Evolutionary conservation across 1,140 invertebrate genomes (phyloP).

Genomic region (Neodiprion fabricii): DNA sequence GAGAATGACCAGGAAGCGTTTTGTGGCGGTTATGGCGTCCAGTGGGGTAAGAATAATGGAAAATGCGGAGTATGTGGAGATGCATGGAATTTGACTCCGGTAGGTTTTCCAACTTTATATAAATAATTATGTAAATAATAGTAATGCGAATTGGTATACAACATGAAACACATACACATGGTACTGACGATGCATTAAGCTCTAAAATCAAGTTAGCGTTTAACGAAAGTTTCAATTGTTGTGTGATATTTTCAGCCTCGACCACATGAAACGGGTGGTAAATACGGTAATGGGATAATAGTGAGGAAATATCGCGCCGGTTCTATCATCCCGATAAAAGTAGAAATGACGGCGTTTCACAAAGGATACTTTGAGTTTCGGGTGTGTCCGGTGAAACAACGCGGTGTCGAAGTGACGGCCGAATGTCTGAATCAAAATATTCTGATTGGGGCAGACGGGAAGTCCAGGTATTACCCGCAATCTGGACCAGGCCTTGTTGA

Average conservation of each 20-base stretch:
- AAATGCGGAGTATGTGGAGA: constrained; percentile 92
- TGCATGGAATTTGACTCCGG: constrained; percentile 72
- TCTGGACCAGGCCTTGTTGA: constrained; percentile 81
- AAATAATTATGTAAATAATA: no score
- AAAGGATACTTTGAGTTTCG: constrained; percentile 89
- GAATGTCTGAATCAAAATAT: constrained; percentile 79
- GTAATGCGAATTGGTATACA: no score
- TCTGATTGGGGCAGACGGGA: constrained; percentile 65
- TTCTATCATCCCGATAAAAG: constrained; percentile 72
- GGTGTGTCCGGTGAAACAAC: constrained; percentile 72
- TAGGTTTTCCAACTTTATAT: constrained; percentile 30
- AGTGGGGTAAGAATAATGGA: constrained; percentile 69
- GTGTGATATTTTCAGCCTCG: constrained; percentile 65
- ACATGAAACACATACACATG: no score
- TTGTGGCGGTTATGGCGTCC: neutral
- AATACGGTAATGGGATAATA: constrained; percentile 82
- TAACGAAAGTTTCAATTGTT: neutral
- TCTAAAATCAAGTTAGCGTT: no score
- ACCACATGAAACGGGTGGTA: constrained; percentile 83
- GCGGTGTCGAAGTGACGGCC: constrained; percentile 68
- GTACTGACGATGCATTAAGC: neutral
- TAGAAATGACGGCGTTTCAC: constrained; percentile 82
- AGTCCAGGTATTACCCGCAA: constrained; percentile 73
- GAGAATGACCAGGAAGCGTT: neutral
- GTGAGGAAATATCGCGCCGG: constrained; percentile 76